Conservation (phyloP, 2,113 vertebrate species). For the Scatophagus argus region DNA sequence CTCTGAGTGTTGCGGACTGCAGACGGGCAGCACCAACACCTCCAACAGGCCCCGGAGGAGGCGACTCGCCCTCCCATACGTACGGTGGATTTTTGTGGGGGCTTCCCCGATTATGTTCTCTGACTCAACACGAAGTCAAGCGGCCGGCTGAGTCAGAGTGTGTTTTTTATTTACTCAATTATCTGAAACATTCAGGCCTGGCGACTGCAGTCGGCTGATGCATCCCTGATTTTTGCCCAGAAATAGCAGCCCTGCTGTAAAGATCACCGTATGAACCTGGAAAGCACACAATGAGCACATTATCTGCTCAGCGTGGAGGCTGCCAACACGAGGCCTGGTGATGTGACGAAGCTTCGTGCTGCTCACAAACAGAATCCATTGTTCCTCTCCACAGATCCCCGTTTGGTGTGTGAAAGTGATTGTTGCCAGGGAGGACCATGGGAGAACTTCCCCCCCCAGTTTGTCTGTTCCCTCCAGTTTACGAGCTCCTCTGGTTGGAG, state of each 20-base stretch:
- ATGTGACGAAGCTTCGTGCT: conserved; percentile 43
- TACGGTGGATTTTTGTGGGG: too few relatives aligned
- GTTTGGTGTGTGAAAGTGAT: not conserved
- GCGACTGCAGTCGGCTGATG: conserved; percentile 44
- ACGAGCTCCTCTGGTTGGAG: conserved; percentile 52
- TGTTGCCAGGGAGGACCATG: conserved; percentile 49
- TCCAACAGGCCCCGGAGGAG: too few relatives aligned
- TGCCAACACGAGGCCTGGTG: conserved; percentile 41
- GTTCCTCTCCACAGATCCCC: conserved; percentile 26
- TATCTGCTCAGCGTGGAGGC: conserved; percentile 16
- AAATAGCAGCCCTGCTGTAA: conserved; percentile 54
- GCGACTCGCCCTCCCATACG: too few relatives aligned
- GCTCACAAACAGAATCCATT: conserved; percentile 52
- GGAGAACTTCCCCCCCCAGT: conserved; percentile 52
- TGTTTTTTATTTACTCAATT: conserved; percentile 56
- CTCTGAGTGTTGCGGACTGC: too few relatives aligned
- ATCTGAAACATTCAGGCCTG: conserved; percentile 47
- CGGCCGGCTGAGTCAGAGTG: conserved; percentile 33
- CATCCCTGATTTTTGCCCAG: conserved; percentile 54
- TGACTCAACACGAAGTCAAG: not conserved
- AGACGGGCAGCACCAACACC: too few relatives aligned
- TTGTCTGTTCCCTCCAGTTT: conserved; percentile 68
- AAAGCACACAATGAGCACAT: conserved; percentile 50
- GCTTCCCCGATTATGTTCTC: conserved; percentile 42
- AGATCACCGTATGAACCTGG: conserved; percentile 44